Conservation (phyloP, 2,797 vertebrate species). For the Scolopax rusticola region DNA sequence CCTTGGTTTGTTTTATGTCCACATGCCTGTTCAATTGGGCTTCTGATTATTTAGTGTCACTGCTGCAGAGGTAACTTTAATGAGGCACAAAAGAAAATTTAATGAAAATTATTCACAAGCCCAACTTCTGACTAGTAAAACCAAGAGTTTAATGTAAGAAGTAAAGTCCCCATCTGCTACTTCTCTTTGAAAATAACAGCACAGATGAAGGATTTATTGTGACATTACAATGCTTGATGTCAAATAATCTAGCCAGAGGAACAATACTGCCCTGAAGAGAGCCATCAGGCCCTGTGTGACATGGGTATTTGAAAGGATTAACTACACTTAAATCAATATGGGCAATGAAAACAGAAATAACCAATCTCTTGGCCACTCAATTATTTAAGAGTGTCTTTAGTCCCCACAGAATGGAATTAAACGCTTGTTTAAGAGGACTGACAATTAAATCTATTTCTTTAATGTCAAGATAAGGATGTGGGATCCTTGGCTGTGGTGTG, state of each 20-base stretch:
- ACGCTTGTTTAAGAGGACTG: constrained; percentile 72
- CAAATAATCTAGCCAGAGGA: constrained; percentile 80
- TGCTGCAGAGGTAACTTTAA: constrained; percentile 58
- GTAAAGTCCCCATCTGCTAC: constrained; percentile 75
- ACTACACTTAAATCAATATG: constrained; percentile 84
- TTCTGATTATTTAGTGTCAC: constrained; percentile 74
- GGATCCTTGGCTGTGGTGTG: background rate
- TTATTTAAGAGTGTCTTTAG: constrained; percentile 83
- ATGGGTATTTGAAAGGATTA: constrained; percentile 83
- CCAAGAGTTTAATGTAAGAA: constrained; percentile 67
- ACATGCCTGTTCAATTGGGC: constrained; percentile 57
- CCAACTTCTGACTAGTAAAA: constrained; percentile 72
- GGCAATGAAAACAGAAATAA: constrained; percentile 85
- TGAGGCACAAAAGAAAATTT: constrained; percentile 55
- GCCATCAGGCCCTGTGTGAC: constrained; percentile 81
- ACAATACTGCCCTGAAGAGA: constrained; percentile 83
- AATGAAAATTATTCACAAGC: constrained; percentile 74
- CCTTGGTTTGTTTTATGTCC: constrained; percentile 50
- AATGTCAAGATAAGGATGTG: constrained; percentile 50
- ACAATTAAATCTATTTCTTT: constrained; percentile 75
- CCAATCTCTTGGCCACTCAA: constrained; percentile 85
- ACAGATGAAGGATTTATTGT: constrained; percentile 76
- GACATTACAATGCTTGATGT: constrained; percentile 80
- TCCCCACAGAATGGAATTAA: constrained; percentile 80
- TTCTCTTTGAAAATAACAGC: constrained; percentile 66